A percentile compares a stretch with the other conserved stretches of the same genome.
phyloP scores from a whole-genome alignment of 1,140 invertebrate genomes.

The Apocrypta bakeri region DNA sequence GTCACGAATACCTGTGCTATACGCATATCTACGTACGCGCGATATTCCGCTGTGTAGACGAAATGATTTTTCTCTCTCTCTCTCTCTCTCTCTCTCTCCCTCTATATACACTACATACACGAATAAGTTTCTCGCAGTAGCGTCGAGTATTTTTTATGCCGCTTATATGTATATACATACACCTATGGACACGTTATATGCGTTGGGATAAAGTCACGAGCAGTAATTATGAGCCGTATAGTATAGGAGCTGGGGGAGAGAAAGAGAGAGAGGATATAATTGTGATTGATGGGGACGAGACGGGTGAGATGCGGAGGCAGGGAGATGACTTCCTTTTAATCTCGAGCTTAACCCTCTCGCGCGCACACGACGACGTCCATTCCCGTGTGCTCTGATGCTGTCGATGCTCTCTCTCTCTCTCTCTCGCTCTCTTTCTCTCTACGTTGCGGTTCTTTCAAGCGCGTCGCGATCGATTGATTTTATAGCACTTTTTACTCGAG shows the following conservation, averaged over 20 bases:
- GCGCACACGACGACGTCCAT: constrained; percentile 59
- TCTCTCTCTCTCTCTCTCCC: no score
- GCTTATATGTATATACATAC: constrained; percentile 34
- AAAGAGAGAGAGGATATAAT: constrained; percentile 69
- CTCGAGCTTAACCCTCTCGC: constrained; percentile 65
- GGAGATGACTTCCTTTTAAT: constrained; percentile 71
- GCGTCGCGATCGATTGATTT: constrained; percentile 16
- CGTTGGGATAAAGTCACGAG: constrained; percentile 68
- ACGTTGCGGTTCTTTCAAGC: no score
- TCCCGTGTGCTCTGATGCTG: constrained; percentile 58
- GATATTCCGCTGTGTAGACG: no score
- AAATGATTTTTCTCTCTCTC: no score
- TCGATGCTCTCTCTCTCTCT: constrained; percentile 49
- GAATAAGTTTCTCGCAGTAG: background rate
- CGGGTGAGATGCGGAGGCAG: constrained; percentile 57
- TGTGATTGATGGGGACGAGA: constrained; percentile 68
- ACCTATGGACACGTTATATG: constrained; percentile 36
- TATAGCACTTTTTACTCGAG: background rate
- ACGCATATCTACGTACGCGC: no score
- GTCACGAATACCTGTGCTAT: no score
- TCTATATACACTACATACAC: no score
- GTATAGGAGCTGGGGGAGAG: constrained; percentile 38
- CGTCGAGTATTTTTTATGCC: constrained; percentile 48
- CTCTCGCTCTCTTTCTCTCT: constrained; percentile 51
- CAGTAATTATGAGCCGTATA: constrained; percentile 68